These are phyloP conservation scores for Tetrax tetrax DNA, from an alignment of 2,113 vertebrate species.

Conservation along the genomic window DNA sequence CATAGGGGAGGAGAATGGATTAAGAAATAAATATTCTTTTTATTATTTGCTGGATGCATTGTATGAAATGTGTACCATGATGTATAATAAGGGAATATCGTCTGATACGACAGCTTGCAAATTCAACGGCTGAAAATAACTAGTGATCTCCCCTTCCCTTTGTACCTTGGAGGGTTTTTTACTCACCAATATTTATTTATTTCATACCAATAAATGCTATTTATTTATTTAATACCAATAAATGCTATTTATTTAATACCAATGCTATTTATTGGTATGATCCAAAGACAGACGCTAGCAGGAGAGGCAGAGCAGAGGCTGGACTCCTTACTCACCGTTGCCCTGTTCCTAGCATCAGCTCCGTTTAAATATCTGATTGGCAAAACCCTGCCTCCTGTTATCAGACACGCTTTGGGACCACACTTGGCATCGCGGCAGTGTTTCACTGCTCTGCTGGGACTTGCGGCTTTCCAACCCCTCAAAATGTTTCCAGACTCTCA, in stretches of 20 bases:
- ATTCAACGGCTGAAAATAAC: not conserved
- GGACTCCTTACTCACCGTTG: not conserved
- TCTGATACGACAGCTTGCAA: not conserved
- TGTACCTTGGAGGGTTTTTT: not conserved
- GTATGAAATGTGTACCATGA: not conserved
- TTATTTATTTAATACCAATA: not conserved
- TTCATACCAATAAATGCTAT: not conserved
- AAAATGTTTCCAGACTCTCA: not conserved
- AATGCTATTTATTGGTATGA: not conserved
- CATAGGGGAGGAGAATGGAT: not conserved
- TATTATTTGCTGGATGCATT: not conserved
- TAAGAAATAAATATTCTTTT: not conserved
- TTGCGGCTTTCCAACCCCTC: not conserved
- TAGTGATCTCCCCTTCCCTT: not conserved
- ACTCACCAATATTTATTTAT: not conserved
- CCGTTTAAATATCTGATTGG: not conserved
- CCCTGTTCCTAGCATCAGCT: not conserved
- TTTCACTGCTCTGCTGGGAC: not conserved
- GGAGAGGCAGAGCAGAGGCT: not conserved
- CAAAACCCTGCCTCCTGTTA: not conserved
- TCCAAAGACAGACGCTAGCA: not conserved
- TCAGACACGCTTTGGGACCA: not conserved
- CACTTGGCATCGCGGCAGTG: not conserved
- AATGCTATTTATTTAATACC: not conserved
- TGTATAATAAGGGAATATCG: not conserved